These are phyloP conservation scores for Lochmaea crataegi DNA, from an alignment of 2,888 invertebrate species.

Conservation along the genomic window DNA sequence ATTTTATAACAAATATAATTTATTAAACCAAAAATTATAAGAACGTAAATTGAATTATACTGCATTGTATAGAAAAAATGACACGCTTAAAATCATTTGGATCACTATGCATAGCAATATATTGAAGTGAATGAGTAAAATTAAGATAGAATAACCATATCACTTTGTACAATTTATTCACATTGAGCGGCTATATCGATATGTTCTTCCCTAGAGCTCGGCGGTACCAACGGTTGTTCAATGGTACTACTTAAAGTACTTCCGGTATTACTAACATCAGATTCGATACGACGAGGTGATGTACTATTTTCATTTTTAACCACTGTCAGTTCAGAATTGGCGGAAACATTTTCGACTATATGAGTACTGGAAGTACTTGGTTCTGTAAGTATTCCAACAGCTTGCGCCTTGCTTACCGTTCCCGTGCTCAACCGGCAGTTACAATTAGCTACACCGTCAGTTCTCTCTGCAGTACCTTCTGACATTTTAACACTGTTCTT, in stretches of 20 bases:
- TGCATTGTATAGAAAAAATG: too few species aligned
- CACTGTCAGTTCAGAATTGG: background rate
- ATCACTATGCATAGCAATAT: background rate
- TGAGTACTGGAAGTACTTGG: background rate
- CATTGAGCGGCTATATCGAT: background rate
- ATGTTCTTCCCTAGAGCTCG: conserved; percentile 13
- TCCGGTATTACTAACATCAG: background rate
- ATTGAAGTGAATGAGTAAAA: background rate
- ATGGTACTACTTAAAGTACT: background rate
- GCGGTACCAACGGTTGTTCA: background rate
- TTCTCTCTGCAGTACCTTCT: background rate
- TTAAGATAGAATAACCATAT: conserved; percentile 26
- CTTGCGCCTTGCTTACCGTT: background rate
- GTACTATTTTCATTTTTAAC: background rate
- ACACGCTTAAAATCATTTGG: background rate
- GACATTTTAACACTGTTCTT: background rate
- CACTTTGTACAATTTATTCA: conserved; percentile 30
- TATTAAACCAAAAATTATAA: too few species aligned
- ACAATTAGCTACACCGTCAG: background rate
- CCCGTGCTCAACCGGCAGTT: background rate
- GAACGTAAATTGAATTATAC: too few species aligned
- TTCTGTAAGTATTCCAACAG: background rate
- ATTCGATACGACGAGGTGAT: background rate
- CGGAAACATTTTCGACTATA: background rate
- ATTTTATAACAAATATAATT: too few species aligned